A percentile compares a stretch with the other conserved stretches of the same genome.
Conservation (phyloP, 2,113 vertebrate species). For the Tricholaema leucomelas region DNA sequence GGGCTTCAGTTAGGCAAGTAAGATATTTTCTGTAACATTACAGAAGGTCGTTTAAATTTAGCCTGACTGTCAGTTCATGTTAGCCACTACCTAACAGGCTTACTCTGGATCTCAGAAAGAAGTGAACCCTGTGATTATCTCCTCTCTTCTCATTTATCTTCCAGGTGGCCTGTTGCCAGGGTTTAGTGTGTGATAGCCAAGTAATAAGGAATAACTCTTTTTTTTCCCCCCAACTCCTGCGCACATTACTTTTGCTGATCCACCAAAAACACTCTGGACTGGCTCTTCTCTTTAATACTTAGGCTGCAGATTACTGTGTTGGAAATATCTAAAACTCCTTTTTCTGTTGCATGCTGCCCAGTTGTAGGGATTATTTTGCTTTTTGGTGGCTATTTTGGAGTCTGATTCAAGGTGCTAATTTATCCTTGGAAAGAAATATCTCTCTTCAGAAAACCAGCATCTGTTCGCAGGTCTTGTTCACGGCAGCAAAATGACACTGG, state of each 20-base stretch:
- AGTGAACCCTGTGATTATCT: constrained; percentile 36
- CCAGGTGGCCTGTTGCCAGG: not conserved
- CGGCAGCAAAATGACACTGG: not conserved
- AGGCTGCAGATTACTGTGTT: not conserved
- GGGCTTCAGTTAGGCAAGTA: not conserved
- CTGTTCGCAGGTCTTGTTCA: not conserved
- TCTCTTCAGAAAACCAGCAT: constrained; percentile 16
- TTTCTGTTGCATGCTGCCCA: not conserved
- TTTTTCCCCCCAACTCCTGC: not conserved
- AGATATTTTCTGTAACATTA: constrained; percentile 16
- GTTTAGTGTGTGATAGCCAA: constrained; percentile 9
- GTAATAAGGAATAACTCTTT: not conserved
- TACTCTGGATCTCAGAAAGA: constrained; percentile 24
- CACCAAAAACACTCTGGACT: not conserved
- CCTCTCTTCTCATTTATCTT: constrained; percentile 21
- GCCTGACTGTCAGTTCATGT: not conserved
- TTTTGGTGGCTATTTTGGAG: not conserved
- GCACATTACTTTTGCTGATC: not conserved
- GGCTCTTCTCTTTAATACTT: not conserved
- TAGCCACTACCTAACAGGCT: not conserved
- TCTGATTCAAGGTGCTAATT: not conserved
- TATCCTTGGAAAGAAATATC: not conserved
- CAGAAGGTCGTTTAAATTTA: constrained; percentile 30
- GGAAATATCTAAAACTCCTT: not conserved
- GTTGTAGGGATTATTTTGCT: not conserved